A percentile compares a stretch with the other conserved stretches of the same genome.
Conservation (phyloP, 2,113 vertebrate genomes). For the Neodontobutis hainanensis region DNA sequence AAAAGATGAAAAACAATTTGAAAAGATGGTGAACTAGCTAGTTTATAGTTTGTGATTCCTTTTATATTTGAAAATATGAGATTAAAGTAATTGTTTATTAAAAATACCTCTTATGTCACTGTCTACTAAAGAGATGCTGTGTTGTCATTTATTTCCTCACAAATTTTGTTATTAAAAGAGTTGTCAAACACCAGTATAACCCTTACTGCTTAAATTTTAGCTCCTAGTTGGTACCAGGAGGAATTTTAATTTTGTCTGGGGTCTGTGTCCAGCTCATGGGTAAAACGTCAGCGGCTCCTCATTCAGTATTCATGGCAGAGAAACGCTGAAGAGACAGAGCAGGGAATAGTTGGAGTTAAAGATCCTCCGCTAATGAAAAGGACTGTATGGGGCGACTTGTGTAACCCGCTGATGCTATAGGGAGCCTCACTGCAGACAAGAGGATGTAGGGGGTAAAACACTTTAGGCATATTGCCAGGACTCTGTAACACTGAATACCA, state of each 20-base stretch:
- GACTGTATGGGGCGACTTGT: conserved; percentile 13
- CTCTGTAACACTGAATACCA: conserved; percentile 35
- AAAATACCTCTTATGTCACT: too few species aligned
- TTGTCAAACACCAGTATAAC: conserved; percentile 10
- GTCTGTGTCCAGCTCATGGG: not conserved
- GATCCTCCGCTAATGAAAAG: conserved; percentile 57
- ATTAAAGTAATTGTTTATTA: too few species aligned
- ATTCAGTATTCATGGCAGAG: conserved; percentile 48
- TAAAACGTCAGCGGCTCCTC: conserved; percentile 25
- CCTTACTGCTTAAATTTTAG: conserved; percentile 21
- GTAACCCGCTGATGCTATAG: conserved; percentile 31
- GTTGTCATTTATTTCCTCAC: conserved; percentile 16
- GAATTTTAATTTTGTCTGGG: too few species aligned
- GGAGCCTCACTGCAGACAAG: conserved; percentile 46
- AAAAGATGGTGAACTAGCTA: too few species aligned
- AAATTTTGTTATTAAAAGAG: conserved; percentile 31
- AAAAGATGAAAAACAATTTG: too few species aligned
- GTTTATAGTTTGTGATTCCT: too few species aligned
- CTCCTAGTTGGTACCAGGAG: conserved; percentile 8
- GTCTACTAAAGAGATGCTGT: too few species aligned
- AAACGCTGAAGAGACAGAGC: conserved; percentile 43
- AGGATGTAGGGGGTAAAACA: conserved; percentile 50
- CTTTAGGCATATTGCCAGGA: conserved; percentile 57
- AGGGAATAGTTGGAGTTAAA: conserved; percentile 44
- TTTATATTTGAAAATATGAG: too few species aligned